Evolutionary conservation across 2,797 vertebrate genomes (phyloP), one percentile per base, ranked within the genome.

Genomic region (Hozukius guyotensis): DNA sequence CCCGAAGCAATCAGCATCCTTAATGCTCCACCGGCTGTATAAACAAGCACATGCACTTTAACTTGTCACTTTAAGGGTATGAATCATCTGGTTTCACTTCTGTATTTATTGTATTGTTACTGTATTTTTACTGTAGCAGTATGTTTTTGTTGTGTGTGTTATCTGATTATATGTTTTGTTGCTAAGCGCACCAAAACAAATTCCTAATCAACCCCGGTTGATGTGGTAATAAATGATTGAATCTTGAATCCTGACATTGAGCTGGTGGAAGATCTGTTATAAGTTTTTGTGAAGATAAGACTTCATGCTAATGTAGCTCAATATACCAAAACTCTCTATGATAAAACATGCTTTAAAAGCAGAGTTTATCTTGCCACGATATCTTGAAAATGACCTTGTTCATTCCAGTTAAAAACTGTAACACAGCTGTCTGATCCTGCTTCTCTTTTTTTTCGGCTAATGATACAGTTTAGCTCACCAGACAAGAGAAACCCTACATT

Each of bases 331-430:
- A 18, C 24, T 27, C 56, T 70, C 22, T 34, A 11, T 61, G 36
- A 61, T 63, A 61, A n/a, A 69, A 38, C 34, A 25, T n/a, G 20
- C 38, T 65, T 27, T 27, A 78, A 78, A 59, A 72, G 12, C 3
- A 36, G 3, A 31, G 16, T 46, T 57, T 4, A 22, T 36, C 38
- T 14, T 16, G 29, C 16, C 42, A 34, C 1, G 2, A 52, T 11
- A 22, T 60, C 55, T 60, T 79, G 36, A 12, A 64, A 34, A 49
- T 8, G 8, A 42, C 29, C 12, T 36, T 56, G 12, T 71, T 16
- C 38, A 42, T 6, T 42, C 0, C 38, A 42, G 38, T 42, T 29
- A 56, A 56, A 31, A 49, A 38, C 32, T 25, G n/a, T 0, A 42
- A 46, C 36, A 1, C 11, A 3, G 27, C 42, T 34, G 16, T 25